phyloP scores from a whole-genome alignment of 2,797 vertebrate genomes.

The Anguilla marmorata region DNA sequence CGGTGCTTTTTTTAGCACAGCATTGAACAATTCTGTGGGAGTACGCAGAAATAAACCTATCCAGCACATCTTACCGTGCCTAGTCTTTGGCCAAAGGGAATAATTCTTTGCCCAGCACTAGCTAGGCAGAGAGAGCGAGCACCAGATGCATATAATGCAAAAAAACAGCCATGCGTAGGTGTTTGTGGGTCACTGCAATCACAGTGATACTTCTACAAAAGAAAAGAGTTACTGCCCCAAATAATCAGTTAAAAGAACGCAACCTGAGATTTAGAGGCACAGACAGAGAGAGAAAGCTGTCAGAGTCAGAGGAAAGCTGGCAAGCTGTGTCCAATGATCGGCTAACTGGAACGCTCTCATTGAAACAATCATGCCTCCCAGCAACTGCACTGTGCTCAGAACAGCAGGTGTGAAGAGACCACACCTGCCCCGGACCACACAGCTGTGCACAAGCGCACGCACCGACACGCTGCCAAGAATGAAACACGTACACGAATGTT shows the following conservation, averaged over 20 bases:
- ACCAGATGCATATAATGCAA: neutral
- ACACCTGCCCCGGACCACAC: neutral
- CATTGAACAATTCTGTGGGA: neutral
- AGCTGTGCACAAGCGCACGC: neutral
- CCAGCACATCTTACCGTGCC: neutral
- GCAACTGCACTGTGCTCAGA: neutral
- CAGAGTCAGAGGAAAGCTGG: neutral
- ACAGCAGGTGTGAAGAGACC: neutral
- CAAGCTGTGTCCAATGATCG: neutral
- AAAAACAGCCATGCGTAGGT: neutral
- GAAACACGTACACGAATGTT: constrained; percentile 82
- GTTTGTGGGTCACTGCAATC: no score
- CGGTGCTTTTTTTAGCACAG: neutral
- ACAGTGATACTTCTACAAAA: no score
- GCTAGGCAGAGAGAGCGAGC: neutral
- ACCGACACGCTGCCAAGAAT: neutral
- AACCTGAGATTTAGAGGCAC: no score
- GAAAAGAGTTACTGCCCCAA: no score
- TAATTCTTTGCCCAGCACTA: neutral
- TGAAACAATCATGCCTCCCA: neutral
- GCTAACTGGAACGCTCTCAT: neutral
- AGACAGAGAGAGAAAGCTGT: neutral
- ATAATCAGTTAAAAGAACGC: no score
- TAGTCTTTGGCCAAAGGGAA: neutral
- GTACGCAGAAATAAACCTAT: neutral